Base-by-base conservation (phyloP, 2,113 vertebrate genomes). In the Cryptotis parvus region DNA sequence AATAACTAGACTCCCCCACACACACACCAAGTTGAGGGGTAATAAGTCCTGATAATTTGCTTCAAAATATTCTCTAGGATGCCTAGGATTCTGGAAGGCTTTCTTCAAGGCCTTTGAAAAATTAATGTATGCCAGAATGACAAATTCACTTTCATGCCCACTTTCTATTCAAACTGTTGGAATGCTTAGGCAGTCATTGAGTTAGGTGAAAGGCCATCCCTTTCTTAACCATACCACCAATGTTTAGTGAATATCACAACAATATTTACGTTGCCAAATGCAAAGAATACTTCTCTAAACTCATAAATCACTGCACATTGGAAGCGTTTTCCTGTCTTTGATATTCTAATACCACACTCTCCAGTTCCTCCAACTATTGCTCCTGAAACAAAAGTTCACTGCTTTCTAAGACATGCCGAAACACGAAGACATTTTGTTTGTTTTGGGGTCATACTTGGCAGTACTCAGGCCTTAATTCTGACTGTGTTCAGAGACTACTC, bases 21-120 rank as follows among this genome's bases (percentile, higher is more conserved):
- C 3, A 80, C 41, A n/a, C 45, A 49, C 45, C 45, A 49, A 49
- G 45, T 37, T 91, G 39, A 61, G 81, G 43, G 85, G 88, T 15
- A 91, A 68, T 72, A 90, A 90, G 85, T 85, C 69, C 37, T 85
- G 61, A 76, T 9, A 29, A 89, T 58, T n/a, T 90, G 45, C 26
- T 72, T 72, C 20, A 88, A 55, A 96, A 74, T 74, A 91, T 84
- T 35, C 14, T 77, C 29, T 4, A 93, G 52, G 26, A 74, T 18
- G 49, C 65, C n/a, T 29, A 91, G 43, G n/a, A 58, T 76, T 82
- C 24, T 85, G 68, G 14, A 83, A 45, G 43, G 14, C 12, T 85
- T 66, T 92, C 12, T 9, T 15, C 76, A 61, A 43, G 6, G 18
- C 4, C 3, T 86, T 94, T 68, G n/a, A 43, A 75, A 90, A 91